Evolutionary conservation across 1,140 invertebrate genomes (phyloP), one percentile per base, ranked within the genome.

Genomic region (Stegodyphus mimosarum): DNA sequence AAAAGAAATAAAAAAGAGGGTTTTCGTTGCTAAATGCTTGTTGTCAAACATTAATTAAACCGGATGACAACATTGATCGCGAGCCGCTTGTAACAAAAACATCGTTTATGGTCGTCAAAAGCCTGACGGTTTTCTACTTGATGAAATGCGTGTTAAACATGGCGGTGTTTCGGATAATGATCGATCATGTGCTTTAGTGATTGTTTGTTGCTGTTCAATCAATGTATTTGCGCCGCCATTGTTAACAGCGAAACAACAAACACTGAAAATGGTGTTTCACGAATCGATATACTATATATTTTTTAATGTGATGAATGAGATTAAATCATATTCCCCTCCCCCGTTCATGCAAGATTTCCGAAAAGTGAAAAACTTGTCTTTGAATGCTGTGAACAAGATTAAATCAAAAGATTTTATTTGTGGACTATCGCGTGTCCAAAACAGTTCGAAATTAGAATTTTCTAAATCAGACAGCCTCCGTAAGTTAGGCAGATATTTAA

Each of bases 21-120:
- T 10, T 60, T 55, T 70, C 18, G 9, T 50, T 64, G 66, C 78
- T 81, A 81, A 81, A 81, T 52, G 78, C 66, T 13, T 64, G 70
- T 81, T 81, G 78, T 81, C 78, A 81, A 72, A 81, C 78, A 81
- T 81, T 81, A 81, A 81, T 81, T 81, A 81, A 72, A 33, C 33
- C 33, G 33, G 33, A 72, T 81, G 69, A 81, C 77, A 79, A 11
- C 50, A 79, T 77, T 77, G 75, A 77, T 77, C 63, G 75, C 17
- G 18, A 60, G 55, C 9, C 15, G 55, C 15, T 15, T 60, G 15
- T 2, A 60, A 60, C 9, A 60, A 60, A 60, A 60, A 60, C 9
- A 11, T 60, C 55, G 9, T 11, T 60, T 60, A 15, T 60, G 55
- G 15, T 33, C 33, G 33, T 33, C 33, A 33, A 33, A 33, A 33